Evolutionary conservation across 1,140 invertebrate genomes (phyloP).

Genomic region (Gonioctena quinquepunctata): DNA sequence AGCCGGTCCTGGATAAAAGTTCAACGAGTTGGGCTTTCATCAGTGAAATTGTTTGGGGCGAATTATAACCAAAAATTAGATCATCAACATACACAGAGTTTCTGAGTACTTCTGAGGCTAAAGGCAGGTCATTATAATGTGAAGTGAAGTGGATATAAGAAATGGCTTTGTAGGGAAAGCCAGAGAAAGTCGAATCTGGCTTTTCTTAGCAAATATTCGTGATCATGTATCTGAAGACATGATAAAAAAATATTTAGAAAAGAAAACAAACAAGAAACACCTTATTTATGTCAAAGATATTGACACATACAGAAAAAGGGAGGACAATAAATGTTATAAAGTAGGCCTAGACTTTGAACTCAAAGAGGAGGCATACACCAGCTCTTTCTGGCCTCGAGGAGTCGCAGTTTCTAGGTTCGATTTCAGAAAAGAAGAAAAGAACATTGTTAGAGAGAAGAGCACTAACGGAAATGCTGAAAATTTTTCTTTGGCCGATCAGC

Average conservation of each 20-base stretch:
- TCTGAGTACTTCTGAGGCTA: too few species aligned
- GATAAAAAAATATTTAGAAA: not conserved
- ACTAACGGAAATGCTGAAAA: not conserved
- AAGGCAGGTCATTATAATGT: too few species aligned
- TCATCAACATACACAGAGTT: too few species aligned
- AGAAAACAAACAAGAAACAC: not conserved
- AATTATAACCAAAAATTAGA: too few species aligned
- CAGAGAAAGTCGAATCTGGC: not conserved
- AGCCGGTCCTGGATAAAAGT: too few species aligned
- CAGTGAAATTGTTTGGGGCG: too few species aligned
- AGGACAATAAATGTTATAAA: constrained; percentile 1
- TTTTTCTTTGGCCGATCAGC: not conserved
- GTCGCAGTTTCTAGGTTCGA: not conserved
- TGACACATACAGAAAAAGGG: not conserved
- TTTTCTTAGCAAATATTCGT: not conserved
- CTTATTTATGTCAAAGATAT: not conserved
- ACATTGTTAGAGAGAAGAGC: not conserved
- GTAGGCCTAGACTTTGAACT: not conserved
- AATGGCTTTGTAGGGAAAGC: not conserved
- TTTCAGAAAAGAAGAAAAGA: not conserved
- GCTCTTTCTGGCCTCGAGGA: not conserved
- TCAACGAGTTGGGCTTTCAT: too few species aligned
- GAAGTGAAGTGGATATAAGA: not conserved
- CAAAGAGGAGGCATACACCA: not conserved
- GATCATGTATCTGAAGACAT: not conserved